These are phyloP conservation scores for Rattus rattus DNA, from an alignment of 2,113 vertebrate species.

Conservation along the genomic window DNA sequence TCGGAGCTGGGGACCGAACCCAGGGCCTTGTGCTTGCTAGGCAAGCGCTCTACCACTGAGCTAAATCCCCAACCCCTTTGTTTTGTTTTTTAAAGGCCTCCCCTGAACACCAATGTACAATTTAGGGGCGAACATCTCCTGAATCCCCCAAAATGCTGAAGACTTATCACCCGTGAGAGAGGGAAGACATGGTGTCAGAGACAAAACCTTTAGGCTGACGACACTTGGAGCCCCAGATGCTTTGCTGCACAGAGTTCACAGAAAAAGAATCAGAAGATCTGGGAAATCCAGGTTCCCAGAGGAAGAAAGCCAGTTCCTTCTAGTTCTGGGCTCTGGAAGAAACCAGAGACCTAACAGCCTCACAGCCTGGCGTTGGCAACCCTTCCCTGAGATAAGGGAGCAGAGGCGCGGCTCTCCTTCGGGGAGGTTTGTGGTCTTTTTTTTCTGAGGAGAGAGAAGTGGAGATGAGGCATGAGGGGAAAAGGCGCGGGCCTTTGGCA, in stretches of 20 bases:
- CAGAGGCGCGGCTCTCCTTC: not conserved
- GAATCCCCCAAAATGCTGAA: not conserved
- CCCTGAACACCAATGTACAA: accelerated
- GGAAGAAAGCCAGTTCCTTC: not conserved
- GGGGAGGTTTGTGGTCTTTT: not conserved
- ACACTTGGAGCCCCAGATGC: accelerated
- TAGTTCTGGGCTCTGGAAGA: accelerated
- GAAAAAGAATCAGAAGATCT: not conserved
- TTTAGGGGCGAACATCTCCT: accelerated
- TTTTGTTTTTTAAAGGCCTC: not conserved
- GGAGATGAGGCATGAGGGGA: not conserved
- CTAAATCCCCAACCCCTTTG: too few relatives aligned
- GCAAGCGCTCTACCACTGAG: too few relatives aligned
- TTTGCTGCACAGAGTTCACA: not conserved
- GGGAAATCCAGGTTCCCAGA: accelerated
- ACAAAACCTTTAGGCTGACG: accelerated
- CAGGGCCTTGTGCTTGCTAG: too few relatives aligned
- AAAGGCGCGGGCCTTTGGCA: not conserved
- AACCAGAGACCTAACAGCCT: accelerated
- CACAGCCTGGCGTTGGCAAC: not conserved
- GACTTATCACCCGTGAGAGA: accelerated
- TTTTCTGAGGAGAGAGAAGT: not conserved
- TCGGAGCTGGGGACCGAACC: too few relatives aligned
- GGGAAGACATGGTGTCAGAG: accelerated
- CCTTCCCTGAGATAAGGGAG: not conserved